Conservation (phyloP, 2,797 vertebrate genomes). For the Pseudochromis fuscus region DNA sequence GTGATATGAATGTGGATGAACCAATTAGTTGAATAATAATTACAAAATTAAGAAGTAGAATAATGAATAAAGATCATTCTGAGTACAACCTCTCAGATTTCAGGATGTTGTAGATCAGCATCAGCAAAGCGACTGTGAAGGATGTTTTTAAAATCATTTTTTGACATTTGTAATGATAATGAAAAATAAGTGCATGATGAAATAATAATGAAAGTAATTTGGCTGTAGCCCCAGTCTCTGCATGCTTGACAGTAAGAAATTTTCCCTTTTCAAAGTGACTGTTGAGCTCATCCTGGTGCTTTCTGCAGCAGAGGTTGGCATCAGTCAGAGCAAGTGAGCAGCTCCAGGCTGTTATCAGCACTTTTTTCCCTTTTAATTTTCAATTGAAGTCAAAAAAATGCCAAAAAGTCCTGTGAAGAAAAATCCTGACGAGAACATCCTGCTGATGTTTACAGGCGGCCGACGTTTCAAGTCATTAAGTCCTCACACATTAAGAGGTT, state of each 20-base stretch:
- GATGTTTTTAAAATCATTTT: too few species aligned
- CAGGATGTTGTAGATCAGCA: too few species aligned
- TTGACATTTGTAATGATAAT: too few species aligned
- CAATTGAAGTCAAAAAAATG: conserved; percentile 23
- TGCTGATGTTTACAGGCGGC: conserved; percentile 14
- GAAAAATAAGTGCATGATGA: too few species aligned
- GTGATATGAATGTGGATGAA: not conserved
- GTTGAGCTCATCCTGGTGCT: not conserved
- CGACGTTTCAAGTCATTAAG: conserved; percentile 31
- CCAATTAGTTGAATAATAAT: not conserved
- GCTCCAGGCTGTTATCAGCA: not conserved
- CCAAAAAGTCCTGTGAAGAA: not conserved
- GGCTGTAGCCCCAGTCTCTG: not conserved
- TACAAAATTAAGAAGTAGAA: not conserved
- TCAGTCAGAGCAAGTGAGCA: conserved; percentile 8
- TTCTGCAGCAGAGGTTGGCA: not conserved
- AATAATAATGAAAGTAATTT: too few species aligned
- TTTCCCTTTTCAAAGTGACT: not conserved
- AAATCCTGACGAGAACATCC: conserved; percentile 16
- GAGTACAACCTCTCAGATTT: not conserved
- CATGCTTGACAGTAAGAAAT: not conserved
- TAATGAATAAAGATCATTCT: not conserved
- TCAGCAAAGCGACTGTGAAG: too few species aligned
- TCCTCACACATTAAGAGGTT: conserved; percentile 37
- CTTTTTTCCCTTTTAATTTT: conserved; percentile 2